Base-by-base conservation (phyloP, 2,888 invertebrate genomes). In the Mesorhabditis spiculigera region DNA sequence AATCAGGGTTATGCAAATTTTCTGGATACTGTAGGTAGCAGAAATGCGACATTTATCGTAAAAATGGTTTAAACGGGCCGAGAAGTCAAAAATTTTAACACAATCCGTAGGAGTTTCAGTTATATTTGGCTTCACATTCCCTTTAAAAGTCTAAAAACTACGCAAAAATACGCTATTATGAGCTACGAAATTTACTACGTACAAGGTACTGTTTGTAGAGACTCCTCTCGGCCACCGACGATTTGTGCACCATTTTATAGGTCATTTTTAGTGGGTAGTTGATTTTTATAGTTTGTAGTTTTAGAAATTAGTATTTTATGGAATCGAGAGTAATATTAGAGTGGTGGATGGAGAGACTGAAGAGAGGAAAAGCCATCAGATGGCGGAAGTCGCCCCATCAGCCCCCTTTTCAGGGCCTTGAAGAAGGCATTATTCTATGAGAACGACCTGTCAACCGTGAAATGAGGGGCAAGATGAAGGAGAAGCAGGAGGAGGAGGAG, bases 391-490 rank as follows among this genome's bases (percentile, higher is more conserved):
- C 58, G 58, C n/a, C 58, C 58, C 58, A 50, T 13, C 58, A 50
- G 8, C n/a, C n/a, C 58, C n/a, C 58, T 50, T n/a, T 50, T 50
- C 58, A 50, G 8, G 8, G 10, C 58, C 58, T 50, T 50, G n/a
- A 50, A 50, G n/a, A 50, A 50, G 58, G 58, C 8, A 50, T n/a
- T 50, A 50, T 13, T 13, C 8, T 13, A 10, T 13, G n/a, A 13
- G 58, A 50, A 50, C 10, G n/a, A 50, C n/a, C n/a, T 10, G 58
- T 50, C 58, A 50, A 50, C 58, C 58, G 58, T 50, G 58, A 50
- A 50, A 50, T 50, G 8, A 10, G 58, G 8, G 58, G n/a, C 8
- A 50, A 13, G n/a, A n/a, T 50, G 8, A 28, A 28, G 28, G 3
- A 28, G 28, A 3, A 28, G 28, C 1, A 28, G 28, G 28, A 28